Conservation (phyloP, 2,888 invertebrate species). For the Megaustenia siamemsis region DNA sequence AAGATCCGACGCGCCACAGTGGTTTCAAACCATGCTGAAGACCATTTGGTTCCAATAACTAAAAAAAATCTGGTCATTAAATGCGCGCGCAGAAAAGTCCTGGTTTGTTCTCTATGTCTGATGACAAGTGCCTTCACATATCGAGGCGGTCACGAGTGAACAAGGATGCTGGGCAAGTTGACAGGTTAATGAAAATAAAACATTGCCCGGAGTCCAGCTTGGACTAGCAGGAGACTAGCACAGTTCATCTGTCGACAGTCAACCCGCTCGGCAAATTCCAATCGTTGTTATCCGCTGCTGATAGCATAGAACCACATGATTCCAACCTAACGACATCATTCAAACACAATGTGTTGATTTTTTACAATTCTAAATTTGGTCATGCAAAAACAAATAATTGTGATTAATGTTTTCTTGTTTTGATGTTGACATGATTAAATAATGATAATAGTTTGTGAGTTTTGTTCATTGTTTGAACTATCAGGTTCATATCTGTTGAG, state of each 20-base stretch:
- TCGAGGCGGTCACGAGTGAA: constrained; percentile 14
- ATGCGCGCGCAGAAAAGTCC: neutral
- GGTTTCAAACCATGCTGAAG: neutral
- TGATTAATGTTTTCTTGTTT: no score
- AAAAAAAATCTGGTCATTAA: no score
- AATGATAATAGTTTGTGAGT: no score
- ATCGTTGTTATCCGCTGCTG: neutral
- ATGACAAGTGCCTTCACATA: neutral
- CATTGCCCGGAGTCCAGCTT: neutral
- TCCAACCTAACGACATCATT: neutral
- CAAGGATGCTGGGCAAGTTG: neutral
- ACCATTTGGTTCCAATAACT: constrained; percentile 10
- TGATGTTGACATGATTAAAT: no score
- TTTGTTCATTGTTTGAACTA: no score
- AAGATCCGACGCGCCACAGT: constrained; percentile 7
- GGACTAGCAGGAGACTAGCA: neutral
- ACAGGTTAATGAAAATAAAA: neutral
- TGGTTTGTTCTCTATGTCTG: neutral
- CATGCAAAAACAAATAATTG: no score
- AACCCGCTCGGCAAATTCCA: neutral
- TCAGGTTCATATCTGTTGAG: no score
- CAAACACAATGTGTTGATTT: no score
- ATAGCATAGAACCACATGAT: neutral
- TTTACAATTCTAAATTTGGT: no score
- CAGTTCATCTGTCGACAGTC: neutral